A percentile compares a stretch with the other conserved stretches of the same genome.
These are phyloP conservation scores for Cyrtodaria siliqua DNA, from an alignment of 2,888 invertebrate species.

Conservation along the genomic window DNA sequence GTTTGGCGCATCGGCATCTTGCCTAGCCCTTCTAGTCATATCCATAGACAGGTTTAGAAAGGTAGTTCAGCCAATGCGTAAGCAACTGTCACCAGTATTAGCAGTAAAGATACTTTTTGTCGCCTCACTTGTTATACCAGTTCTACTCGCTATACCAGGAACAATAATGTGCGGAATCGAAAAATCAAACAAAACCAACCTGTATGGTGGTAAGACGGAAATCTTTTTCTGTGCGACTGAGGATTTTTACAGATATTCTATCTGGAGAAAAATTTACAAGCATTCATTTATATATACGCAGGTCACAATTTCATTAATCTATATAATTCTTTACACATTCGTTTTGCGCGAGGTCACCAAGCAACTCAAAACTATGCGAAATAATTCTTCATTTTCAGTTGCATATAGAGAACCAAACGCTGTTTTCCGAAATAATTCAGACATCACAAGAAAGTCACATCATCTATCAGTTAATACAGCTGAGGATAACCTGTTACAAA, in stretches of 20 bases:
- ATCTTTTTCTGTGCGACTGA: conserved; percentile 51
- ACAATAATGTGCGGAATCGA: conserved; percentile 60
- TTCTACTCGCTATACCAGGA: conserved; percentile 49
- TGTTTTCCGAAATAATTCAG: conserved; percentile 43
- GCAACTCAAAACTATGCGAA: conserved; percentile 47
- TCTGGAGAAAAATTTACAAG: conserved; percentile 49
- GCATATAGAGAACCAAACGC: conserved; percentile 48
- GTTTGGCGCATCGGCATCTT: conserved; percentile 52
- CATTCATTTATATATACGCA: conserved; percentile 42
- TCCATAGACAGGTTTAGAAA: conserved; percentile 55
- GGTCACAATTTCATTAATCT: conserved; percentile 44
- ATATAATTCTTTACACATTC: conserved; percentile 54
- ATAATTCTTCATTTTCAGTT: conserved; percentile 43
- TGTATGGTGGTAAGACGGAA: conserved; percentile 34
- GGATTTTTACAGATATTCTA: conserved; percentile 29
- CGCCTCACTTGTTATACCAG: conserved; percentile 38
- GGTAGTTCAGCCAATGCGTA: conserved; percentile 53
- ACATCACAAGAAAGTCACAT: conserved; percentile 42
- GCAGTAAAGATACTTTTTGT: conserved; percentile 49
- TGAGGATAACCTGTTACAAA: conserved; percentile 32
- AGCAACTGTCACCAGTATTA: conserved; percentile 47
- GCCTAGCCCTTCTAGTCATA: conserved; percentile 44
- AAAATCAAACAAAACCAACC: conserved; percentile 43
- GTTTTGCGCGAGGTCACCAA: conserved; percentile 48
- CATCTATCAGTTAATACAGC: conserved; percentile 53